A percentile compares a stretch with the other conserved stretches of the same genome.
Conservation (phyloP, 2,888 invertebrate genomes). For the Psylliodes chrysocephalus region DNA sequence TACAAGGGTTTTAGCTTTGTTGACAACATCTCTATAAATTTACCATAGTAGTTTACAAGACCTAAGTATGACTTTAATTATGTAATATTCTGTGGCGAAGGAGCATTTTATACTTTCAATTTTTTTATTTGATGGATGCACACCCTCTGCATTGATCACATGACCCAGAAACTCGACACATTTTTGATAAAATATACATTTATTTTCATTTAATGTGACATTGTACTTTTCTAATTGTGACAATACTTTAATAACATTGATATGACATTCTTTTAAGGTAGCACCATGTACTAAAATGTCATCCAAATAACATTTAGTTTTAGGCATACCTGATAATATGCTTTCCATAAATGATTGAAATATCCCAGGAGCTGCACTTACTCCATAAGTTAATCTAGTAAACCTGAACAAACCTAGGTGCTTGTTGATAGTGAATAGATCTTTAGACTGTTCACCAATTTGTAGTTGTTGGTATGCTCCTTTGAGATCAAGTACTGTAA, state of each 20-base stretch:
- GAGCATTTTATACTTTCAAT: not conserved
- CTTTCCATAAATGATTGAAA: too few relatives aligned
- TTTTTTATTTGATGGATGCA: not conserved
- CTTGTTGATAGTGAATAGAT: conserved; percentile 15
- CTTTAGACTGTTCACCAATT: conserved; percentile 17
- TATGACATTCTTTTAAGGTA: not conserved
- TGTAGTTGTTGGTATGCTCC: too few relatives aligned
- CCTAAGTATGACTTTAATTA: not conserved
- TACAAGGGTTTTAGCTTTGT: conserved; percentile 31
- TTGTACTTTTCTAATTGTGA: not conserved
- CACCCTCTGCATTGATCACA: too few relatives aligned
- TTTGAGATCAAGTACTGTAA: not conserved
- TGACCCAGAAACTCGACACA: too few relatives aligned
- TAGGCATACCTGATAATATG: too few relatives aligned
- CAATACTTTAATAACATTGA: too few relatives aligned
- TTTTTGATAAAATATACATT: too few relatives aligned
- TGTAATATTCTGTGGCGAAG: not conserved
- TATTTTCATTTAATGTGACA: not conserved
- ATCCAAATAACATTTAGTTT: not conserved
- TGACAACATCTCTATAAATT: conserved; percentile 24
- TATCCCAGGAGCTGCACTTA: conserved; percentile 4
- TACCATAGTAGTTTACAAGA: not conserved
- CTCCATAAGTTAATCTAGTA: conserved; percentile 9
- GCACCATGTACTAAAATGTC: not conserved
- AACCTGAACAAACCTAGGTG: conserved; percentile 18